These are phyloP conservation scores for Cyrtorhinus lividipennis DNA, from an alignment of 1,140 invertebrate genomes.

Conservation along the genomic window DNA sequence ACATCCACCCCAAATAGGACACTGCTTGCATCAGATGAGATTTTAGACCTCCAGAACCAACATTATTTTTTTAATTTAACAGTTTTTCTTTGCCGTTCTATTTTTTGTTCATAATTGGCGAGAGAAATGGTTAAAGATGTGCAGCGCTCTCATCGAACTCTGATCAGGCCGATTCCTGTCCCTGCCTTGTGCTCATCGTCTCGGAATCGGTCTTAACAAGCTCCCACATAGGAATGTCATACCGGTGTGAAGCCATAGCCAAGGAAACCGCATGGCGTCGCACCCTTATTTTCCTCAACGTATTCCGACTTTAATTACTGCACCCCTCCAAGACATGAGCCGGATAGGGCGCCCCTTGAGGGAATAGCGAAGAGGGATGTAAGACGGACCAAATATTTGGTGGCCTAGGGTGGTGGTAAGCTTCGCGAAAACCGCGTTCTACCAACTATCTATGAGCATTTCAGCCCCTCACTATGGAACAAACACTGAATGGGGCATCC, in stretches of 20 bases:
- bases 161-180: neutral
- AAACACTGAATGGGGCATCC: neutral
- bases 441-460: neutral
- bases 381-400: constrained; percentile 3
- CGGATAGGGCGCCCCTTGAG: neutral
- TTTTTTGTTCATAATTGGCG: too few species aligned
- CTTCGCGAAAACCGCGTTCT: neutral
- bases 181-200: neutral
- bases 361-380: neutral
- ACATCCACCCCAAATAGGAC: too few species aligned
- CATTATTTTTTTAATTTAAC: too few species aligned
- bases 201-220: neutral
- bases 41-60: too few species aligned
- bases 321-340: neutral
- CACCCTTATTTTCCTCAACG: neutral
- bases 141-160: too few species aligned
- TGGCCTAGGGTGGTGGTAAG: neutral
- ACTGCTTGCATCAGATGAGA: too few species aligned
- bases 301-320: neutral
- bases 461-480: neutral
- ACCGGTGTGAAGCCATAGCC: too few species aligned
- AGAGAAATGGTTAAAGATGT: too few species aligned
- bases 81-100: too few species aligned
- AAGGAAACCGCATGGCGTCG: neutral
- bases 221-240: too few species aligned